Base-by-base conservation (phyloP, 2,113 vertebrate species). In the Bothrops jararaca region DNA sequence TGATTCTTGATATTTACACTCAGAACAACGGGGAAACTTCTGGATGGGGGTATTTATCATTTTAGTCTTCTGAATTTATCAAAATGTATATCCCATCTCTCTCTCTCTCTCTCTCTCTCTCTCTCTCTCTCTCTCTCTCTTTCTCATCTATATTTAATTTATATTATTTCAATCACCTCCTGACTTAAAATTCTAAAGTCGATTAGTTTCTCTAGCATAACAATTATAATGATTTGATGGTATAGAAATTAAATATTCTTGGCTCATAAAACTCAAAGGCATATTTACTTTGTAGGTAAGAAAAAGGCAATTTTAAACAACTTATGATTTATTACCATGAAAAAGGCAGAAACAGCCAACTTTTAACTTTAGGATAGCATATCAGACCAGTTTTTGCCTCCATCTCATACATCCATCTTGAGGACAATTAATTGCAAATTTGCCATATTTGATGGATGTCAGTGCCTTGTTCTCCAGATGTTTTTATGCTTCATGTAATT, bases 351-450 rank as follows among this genome's bases (percentile, higher is more conserved):
- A 92, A 89, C 6, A 13, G 57, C 85, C 58, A 54, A 90, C 54
- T 90, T 89, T 90, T 92, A 74, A 92, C 53, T 89, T 90, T 90
- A 89, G 58, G 42, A 86, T 56, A 86, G 88, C 80, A 90, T 86
- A 90, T 52, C 88, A 86, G 45, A 86, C 54, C 29, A 52, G 26
- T 86, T 90, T 92, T 85, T 90, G 74, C 88, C 74, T 39, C 54
- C 54, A 53, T 60, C 23, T 86, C 56, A 60, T 45, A 90, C 88
- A 90, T 90, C 92, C 88, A 90, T 92, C 92, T 92, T 92, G 9
- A 86, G 88, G 88, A 90, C 92, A 92, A 85, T 92, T 92, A 92
- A 92, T 86, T 86, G 92, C 92, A 92, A 92, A 90, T 90, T 90
- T 89, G 53, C 92, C 26, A 80, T 60, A 54, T 56, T 80, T 92